Conservation (phyloP, 2,888 invertebrate genomes). For the Ganaspis brasiliensis region DNA sequence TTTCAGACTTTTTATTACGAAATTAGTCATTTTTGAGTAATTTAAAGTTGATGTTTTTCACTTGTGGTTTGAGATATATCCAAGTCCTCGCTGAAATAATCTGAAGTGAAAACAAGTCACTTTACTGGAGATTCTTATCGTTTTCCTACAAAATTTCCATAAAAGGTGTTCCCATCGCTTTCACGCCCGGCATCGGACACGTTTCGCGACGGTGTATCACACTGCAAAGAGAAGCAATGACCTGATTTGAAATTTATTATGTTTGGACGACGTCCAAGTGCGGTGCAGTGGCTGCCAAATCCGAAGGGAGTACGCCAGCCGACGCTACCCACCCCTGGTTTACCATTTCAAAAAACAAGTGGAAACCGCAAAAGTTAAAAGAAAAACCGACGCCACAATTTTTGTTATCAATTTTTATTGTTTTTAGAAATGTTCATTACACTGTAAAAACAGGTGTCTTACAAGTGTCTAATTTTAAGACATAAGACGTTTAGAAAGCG, state of each 20-base stretch:
- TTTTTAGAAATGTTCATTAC: too few species aligned
- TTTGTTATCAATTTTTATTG: too few species aligned
- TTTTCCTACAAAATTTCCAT: slow-evolving; percentile 22
- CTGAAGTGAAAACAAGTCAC: too few species aligned
- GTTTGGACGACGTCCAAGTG: slow-evolving; percentile 70
- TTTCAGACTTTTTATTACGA: too few species aligned
- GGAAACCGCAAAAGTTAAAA: not conserved
- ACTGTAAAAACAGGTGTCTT: too few species aligned
- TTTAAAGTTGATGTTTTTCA: too few species aligned
- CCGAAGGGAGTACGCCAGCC: slow-evolving; percentile 50
- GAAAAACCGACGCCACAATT: not conserved
- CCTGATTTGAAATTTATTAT: slow-evolving; percentile 74
- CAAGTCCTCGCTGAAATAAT: too few species aligned
- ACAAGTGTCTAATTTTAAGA: too few species aligned
- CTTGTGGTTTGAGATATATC: too few species aligned
- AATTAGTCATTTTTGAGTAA: too few species aligned
- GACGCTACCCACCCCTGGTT: slow-evolving; percentile 29
- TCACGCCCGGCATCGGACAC: slow-evolving; percentile 52
- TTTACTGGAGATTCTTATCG: too few species aligned
- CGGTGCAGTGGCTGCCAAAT: slow-evolving; percentile 64
- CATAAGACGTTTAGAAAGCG: too few species aligned
- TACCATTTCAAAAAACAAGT: not conserved
- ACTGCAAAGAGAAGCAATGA: slow-evolving; percentile 69
- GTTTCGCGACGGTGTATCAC: slow-evolving; percentile 51
- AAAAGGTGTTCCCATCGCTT: slow-evolving; percentile 44